Base-by-base conservation (phyloP, 2,797 vertebrate species). In the Cichlasoma orientale region DNA sequence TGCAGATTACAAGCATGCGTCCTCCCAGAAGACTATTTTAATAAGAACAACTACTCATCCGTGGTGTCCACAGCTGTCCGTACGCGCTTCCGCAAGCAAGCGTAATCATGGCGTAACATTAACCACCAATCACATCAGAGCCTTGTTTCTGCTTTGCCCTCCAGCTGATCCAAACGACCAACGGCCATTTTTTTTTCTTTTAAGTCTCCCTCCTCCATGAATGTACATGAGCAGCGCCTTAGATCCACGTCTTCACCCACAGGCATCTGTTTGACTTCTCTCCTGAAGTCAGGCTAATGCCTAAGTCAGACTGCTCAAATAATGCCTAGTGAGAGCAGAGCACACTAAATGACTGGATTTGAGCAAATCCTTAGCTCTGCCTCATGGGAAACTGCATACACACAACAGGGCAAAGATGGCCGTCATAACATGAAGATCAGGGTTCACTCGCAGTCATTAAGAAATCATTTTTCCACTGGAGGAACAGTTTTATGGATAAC, bases 291-390 rank as follows among this genome's bases (percentile, higher is more conserved):
- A 55, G 41, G 44, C 75, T 77, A 83, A 92, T 89, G 80, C 83
- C 69, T 29, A 16, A 73, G 83, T 86, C 75, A 72, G 83, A 82
- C 88, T 89, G 82, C 68, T 90, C 83, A 86, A 85, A 90, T 89
- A 84, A 83, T 82, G 79, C 83, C 79, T 69, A 56, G 47, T 71
- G 69, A 89, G 59, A 82, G 83, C 71, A 59, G 76, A 19, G 74
- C 56, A 73, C 72, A 83, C 72, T 83, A 83, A 88, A 91, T 85
- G 87, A 88, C 77, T 75, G 89, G 89, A 90, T 91, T 91, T 90
- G 80, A 86, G 73, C 85, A 85, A 92, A 92, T 91, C 92, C 88
- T 83, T 71, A n/a, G 76, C 79, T 76, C 74, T 79, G 84, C 80
- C 77, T 87, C 84, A 63, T 74, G 74, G 82, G 74, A 86, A 87